Conservation (phyloP, 2,797 vertebrate species). For the Neomorphus geoffroyi region DNA sequence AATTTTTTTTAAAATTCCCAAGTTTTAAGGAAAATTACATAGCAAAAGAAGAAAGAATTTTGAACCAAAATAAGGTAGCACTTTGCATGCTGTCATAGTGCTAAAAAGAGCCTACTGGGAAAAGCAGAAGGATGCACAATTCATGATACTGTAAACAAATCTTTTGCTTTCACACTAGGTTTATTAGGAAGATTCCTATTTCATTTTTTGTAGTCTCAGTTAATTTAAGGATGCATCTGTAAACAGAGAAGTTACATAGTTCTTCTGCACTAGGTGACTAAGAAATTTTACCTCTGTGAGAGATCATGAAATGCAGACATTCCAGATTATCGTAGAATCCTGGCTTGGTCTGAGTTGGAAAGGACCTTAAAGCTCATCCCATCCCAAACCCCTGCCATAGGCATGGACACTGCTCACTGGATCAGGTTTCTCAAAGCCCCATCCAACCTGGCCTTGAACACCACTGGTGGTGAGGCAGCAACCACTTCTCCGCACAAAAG, state of each 20-base stretch:
- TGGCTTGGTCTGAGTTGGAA: too few relatives aligned
- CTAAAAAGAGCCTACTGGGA: background rate
- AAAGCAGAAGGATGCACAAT: background rate
- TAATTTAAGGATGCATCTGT: background rate
- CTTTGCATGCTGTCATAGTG: background rate
- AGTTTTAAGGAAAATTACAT: background rate
- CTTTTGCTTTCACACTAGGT: background rate
- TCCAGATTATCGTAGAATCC: background rate
- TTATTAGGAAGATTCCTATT: background rate
- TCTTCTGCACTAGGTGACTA: background rate
- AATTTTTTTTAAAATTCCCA: background rate
- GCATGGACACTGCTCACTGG: too few relatives aligned
- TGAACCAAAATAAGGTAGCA: background rate
- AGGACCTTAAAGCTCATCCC: too few relatives aligned
- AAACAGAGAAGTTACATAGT: background rate
- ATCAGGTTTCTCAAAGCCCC: too few relatives aligned
- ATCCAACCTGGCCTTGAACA: too few relatives aligned
- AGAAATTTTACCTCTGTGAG: background rate
- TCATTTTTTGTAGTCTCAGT: background rate
- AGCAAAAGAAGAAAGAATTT: background rate
- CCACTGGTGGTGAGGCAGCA: too few relatives aligned
- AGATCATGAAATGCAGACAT: background rate
- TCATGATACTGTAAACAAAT: background rate
- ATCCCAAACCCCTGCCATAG: too few relatives aligned
- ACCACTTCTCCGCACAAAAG: too few relatives aligned